Conservation (phyloP, 53 echinoderm and acorn worm species). For the Glandiceps talaboti region DNA sequence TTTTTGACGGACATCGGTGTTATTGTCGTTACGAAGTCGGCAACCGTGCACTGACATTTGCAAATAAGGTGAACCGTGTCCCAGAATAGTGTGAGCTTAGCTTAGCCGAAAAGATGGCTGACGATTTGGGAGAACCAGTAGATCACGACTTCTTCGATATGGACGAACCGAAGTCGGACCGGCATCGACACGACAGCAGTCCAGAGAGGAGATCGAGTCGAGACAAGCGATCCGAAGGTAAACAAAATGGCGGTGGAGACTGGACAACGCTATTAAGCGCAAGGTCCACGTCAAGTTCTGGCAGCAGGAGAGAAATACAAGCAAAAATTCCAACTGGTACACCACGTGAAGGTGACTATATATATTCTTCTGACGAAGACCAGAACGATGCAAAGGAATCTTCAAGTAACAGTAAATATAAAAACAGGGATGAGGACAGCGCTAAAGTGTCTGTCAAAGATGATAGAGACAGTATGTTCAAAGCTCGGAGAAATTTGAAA, state of each 20-base stretch:
- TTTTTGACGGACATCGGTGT: conserved; percentile 1
- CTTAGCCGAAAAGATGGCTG: conserved; percentile 19
- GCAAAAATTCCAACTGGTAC: background rate
- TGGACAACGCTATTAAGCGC: background rate
- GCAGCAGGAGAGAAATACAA: background rate
- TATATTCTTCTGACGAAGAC: background rate
- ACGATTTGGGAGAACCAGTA: background rate
- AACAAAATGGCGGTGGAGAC: background rate
- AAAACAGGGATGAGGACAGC: background rate
- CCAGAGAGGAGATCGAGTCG: background rate
- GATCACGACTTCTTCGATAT: background rate
- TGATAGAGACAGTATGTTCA: conserved; percentile 18
- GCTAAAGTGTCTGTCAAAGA: background rate
- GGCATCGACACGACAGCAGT: background rate
- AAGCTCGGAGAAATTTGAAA: background rate
- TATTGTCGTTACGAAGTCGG: background rate
- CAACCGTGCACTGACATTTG: background rate
- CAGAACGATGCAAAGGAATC: background rate
- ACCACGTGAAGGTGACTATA: background rate
- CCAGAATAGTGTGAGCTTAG: no score
- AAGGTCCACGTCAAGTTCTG: background rate
- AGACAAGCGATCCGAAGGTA: background rate
- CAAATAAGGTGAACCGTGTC: background rate
- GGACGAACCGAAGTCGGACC: background rate
- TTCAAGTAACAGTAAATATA: background rate